phyloP scores from a whole-genome alignment of 2,888 invertebrate genomes.

The Synergus umbraculus region DNA sequence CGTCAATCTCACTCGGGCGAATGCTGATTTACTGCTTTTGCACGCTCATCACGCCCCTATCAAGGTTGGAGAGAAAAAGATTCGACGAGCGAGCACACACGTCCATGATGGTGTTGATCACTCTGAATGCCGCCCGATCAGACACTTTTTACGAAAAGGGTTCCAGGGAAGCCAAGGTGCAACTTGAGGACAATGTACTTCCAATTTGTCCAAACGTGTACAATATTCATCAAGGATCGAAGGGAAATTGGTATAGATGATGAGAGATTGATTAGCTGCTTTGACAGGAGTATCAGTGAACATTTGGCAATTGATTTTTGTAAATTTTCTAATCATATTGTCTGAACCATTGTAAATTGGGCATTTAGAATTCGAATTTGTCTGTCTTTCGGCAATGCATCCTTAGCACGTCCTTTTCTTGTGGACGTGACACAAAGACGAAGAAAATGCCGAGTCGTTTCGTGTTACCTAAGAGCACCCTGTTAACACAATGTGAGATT shows the following conservation, averaged over 20 bases:
- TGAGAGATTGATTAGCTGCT: too few species aligned
- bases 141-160: neutral
- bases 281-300: too few species aligned
- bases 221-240: too few species aligned
- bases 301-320: too few species aligned
- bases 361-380: neutral
- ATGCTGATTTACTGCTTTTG: slow-evolving; percentile 38
- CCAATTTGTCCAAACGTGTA: too few species aligned
- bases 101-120: slow-evolving; percentile 36
- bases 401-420: slow-evolving; percentile 25
- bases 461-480: slow-evolving; percentile 36
- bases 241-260: too few species aligned
- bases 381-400: neutral
- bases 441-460: slow-evolving; percentile 11
- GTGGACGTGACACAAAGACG: slow-evolving; percentile 34
- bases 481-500: slow-evolving; percentile 39
- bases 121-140: neutral
- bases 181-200: slow-evolving; percentile 30
- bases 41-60: slow-evolving; percentile 35
- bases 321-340: too few species aligned
- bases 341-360: neutral
- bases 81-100: slow-evolving; percentile 8
- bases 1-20: slow-evolving; percentile 34
- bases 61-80: slow-evolving; percentile 27
- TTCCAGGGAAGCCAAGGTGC: slow-evolving; percentile 36